Evolutionary conservation across 2,888 invertebrate genomes (phyloP).

Genomic region (Nymphalis urticae): DNA sequence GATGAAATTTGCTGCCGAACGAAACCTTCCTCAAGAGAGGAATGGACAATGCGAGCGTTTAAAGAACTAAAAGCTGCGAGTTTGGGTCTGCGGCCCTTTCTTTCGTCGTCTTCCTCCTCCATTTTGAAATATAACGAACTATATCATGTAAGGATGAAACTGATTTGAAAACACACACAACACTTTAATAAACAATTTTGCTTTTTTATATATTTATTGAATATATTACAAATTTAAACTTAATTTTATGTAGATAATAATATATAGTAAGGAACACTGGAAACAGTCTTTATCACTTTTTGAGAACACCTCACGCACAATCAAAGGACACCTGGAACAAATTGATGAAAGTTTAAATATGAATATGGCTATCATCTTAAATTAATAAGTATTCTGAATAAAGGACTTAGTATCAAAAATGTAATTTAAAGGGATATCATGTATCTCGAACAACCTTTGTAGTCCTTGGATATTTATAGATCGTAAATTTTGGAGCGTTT

Average conservation of each 20-base stretch:
- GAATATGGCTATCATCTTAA: not conserved
- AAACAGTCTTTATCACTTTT: slow-evolving; percentile 81
- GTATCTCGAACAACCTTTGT: slow-evolving; percentile 49
- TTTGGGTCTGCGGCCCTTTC: slow-evolving; percentile 62
- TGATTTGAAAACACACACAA: slow-evolving; percentile 44
- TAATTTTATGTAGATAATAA: slow-evolving; percentile 56
- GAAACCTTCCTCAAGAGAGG: slow-evolving; percentile 66
- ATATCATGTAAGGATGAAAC: slow-evolving; percentile 48
- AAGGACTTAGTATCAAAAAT: slow-evolving; percentile 16
- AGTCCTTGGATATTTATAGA: slow-evolving; percentile 4
- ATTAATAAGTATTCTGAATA: not conserved
- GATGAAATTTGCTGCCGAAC: slow-evolving; percentile 77
- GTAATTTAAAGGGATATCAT: slow-evolving; percentile 42
- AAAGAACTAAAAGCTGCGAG: slow-evolving; percentile 66
- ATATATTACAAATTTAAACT: slow-evolving; percentile 60
- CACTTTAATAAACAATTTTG: slow-evolving; percentile 70
- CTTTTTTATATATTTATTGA: slow-evolving; percentile 68
- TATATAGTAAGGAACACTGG: slow-evolving; percentile 77
- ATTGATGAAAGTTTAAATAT: slow-evolving; percentile 39
- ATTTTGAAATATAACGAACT: slow-evolving; percentile 52
- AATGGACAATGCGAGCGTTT: slow-evolving; percentile 65
- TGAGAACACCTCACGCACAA: slow-evolving; percentile 68
- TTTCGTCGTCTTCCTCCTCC: slow-evolving; percentile 76
- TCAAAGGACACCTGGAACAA: slow-evolving; percentile 75
- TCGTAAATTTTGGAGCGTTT: not conserved